Evolutionary conservation across 2,797 vertebrate species (phyloP).

Genomic region (Anguilla marmorata): DNA sequence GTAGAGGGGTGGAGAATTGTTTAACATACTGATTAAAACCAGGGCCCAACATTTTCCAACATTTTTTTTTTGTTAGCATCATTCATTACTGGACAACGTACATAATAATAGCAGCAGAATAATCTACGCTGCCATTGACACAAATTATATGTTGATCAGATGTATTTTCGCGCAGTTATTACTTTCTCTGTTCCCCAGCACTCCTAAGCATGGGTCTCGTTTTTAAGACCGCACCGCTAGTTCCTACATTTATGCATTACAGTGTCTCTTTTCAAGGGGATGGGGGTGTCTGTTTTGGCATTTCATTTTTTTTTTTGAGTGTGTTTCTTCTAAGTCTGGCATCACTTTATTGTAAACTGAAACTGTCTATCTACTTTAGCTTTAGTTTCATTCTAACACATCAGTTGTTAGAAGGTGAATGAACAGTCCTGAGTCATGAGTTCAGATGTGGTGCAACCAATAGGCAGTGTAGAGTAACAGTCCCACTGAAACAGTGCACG

Average conservation of each 20-base stretch:
- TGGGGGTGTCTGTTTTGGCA: constrained; percentile 4
- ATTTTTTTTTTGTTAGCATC: neutral
- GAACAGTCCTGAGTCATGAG: constrained; percentile 31
- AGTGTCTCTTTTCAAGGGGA: neutral
- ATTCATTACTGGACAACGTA: neutral
- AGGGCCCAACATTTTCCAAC: neutral
- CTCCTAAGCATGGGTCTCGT: too few species aligned
- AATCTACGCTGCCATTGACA: too few species aligned
- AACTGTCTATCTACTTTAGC: constrained; percentile 54
- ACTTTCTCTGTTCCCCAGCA: too few species aligned
- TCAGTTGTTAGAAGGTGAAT: constrained; percentile 44
- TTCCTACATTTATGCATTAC: neutral
- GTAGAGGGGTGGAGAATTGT: too few species aligned
- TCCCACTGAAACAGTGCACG: constrained; percentile 36
- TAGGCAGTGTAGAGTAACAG: constrained; percentile 38
- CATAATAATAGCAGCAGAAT: neutral
- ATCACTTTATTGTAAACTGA: constrained; percentile 71
- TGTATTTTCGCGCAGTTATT: too few species aligned
- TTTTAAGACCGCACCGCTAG: neutral
- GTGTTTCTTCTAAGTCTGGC: constrained; percentile 63
- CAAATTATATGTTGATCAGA: too few species aligned
- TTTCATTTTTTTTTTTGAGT: neutral
- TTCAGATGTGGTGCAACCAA: constrained; percentile 67
- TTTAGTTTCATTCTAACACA: constrained; percentile 54
- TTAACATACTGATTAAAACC: too few species aligned